Percentiles rank a stretch among this genome's conserved stretches.
Conservation (phyloP, 2,113 vertebrate species). For the Pao palembangensis region DNA sequence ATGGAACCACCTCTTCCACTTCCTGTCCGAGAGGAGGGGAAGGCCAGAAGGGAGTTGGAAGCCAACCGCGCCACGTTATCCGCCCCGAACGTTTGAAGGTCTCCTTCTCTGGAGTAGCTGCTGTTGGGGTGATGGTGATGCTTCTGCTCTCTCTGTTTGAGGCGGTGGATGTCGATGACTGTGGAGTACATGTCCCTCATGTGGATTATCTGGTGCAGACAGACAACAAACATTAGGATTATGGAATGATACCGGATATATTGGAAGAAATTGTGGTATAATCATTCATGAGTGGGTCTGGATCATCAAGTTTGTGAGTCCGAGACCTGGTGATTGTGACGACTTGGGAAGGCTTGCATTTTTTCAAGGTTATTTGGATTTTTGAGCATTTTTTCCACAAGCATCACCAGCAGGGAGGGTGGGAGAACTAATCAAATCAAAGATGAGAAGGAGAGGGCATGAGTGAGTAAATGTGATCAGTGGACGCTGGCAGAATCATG, state of each 20-base stretch:
- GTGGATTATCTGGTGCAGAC: conserved; percentile 83
- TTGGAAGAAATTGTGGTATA: too few relatives aligned
- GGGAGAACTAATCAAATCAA: conserved; percentile 36
- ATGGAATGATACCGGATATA: too few relatives aligned
- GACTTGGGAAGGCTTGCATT: neutral
- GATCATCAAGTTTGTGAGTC: too few relatives aligned
- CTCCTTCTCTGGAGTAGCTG: conserved; percentile 60
- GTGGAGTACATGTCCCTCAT: conserved; percentile 99
- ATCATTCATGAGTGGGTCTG: too few relatives aligned
- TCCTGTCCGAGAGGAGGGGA: conserved; percentile 64
- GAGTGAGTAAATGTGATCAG: conserved; percentile 45
- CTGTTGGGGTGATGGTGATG: conserved; percentile 73
- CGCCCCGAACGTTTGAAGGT: conserved; percentile 64
- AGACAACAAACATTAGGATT: too few relatives aligned
- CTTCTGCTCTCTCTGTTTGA: conserved; percentile 85
- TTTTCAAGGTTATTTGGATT: conserved; percentile 42
- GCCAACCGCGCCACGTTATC: conserved; percentile 77
- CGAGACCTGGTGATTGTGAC: neutral
- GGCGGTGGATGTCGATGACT: conserved; percentile 94
- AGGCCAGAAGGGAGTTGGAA: conserved; percentile 79
- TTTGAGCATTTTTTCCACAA: conserved; percentile 87
- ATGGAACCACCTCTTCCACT: conserved; percentile 55
- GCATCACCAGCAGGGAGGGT: conserved; percentile 70
- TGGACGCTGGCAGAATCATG: conserved; percentile 31
- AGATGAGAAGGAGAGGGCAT: conserved; percentile 18